Evolutionary conservation across 1,140 invertebrate genomes (phyloP).

Genomic region (Sycobia sp.): DNA sequence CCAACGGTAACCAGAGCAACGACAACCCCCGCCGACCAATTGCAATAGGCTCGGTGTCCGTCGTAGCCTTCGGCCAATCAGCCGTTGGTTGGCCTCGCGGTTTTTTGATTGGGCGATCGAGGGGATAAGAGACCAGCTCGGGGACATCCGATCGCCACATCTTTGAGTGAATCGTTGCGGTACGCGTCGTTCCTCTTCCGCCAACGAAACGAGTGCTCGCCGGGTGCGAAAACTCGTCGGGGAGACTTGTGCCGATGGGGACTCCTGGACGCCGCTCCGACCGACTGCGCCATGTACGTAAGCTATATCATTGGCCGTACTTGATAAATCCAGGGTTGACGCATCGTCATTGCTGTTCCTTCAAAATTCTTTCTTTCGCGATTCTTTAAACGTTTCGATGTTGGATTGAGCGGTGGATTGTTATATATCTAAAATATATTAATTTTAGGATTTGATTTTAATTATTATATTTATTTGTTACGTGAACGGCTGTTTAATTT

Average conservation of each 20-base stretch:
- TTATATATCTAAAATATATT: too few relatives aligned
- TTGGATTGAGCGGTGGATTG: too few relatives aligned
- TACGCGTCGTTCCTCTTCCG: slow-evolving; percentile 40
- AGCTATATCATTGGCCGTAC: neutral
- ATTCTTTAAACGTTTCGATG: too few relatives aligned
- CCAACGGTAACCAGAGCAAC: slow-evolving; percentile 60
- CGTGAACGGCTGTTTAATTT: too few relatives aligned
- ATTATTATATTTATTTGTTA: too few relatives aligned
- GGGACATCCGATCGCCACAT: slow-evolving; percentile 50
- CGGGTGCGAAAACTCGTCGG: too few relatives aligned
- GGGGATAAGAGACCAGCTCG: slow-evolving; percentile 60
- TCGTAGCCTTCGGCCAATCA: slow-evolving; percentile 48
- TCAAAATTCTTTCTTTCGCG: too few relatives aligned
- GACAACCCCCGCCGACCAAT: slow-evolving; percentile 53
- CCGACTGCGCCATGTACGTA: neutral
- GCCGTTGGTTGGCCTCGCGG: slow-evolving; percentile 44
- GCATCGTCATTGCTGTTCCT: too few relatives aligned
- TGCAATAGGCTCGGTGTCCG: slow-evolving; percentile 54
- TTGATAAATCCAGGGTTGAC: too few relatives aligned
- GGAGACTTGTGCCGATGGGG: too few relatives aligned
- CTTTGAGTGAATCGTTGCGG: slow-evolving; percentile 50
- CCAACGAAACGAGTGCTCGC: slow-evolving; percentile 1
- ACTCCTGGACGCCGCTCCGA: too few relatives aligned
- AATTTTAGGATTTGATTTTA: too few relatives aligned
- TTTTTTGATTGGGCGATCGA: slow-evolving; percentile 60